Evolutionary conservation across 1,140 invertebrate species (phyloP).

Genomic region (Spodoptera litura): DNA sequence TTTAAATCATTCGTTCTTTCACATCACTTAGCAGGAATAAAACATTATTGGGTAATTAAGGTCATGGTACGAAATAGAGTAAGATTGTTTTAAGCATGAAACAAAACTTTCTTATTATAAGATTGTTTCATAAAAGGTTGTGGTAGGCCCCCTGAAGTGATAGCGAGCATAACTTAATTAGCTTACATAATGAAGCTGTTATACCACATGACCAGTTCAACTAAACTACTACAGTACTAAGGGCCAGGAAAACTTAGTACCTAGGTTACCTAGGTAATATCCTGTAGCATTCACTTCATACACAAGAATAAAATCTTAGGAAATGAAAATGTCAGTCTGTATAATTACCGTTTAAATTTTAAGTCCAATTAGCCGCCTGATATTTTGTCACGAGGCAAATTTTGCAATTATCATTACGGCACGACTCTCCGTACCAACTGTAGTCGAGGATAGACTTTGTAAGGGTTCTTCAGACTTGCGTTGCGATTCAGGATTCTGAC

Average conservation of each 20-base stretch:
- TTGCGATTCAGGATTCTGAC: not conserved
- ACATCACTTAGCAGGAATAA: too few species aligned
- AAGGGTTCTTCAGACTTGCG: not conserved
- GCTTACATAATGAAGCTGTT: conserved; percentile 6
- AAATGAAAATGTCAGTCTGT: conserved; percentile 16
- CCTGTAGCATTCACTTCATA: conserved; percentile 18
- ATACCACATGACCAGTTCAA: not conserved
- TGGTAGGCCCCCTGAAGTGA: too few species aligned
- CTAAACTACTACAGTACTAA: not conserved
- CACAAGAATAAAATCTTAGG: conserved; percentile 1
- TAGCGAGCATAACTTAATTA: too few species aligned
- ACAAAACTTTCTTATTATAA: too few species aligned
- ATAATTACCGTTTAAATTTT: conserved; percentile 30
- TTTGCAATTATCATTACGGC: conserved; percentile 36
- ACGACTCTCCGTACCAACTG: not conserved
- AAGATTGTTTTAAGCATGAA: too few species aligned
- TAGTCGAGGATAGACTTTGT: not conserved
- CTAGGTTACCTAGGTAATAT: conserved; percentile 17
- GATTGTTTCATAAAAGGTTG: too few species aligned
- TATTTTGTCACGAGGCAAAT: conserved; percentile 31
- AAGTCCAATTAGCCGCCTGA: conserved; percentile 13
- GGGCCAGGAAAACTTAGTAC: not conserved
- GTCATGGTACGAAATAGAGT: too few species aligned
- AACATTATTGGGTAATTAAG: too few species aligned
- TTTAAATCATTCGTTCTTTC: too few species aligned